Conservation (phyloP, 1,140 invertebrate genomes). For the Pseudachorutes palmiensis region DNA sequence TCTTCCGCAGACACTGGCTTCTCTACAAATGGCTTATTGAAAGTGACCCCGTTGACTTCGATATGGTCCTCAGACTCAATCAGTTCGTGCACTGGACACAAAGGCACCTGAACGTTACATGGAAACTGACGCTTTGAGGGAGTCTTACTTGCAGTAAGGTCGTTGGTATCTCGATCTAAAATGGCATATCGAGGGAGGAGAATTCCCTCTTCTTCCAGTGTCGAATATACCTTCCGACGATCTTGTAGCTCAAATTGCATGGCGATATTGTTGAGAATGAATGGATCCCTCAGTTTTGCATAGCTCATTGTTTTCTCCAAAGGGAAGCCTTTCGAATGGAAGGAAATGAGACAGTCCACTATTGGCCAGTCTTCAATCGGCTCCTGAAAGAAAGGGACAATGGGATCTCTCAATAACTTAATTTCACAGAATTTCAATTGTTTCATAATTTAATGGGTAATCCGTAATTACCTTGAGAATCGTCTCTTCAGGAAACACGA, state of each 20-base stretch:
- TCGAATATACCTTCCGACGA: constrained; percentile 87
- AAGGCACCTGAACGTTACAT: neutral
- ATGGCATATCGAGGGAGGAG: constrained; percentile 97
- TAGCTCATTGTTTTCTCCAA: constrained; percentile 97
- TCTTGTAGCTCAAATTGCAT: constrained; percentile 96
- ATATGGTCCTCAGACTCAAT: constrained; percentile 98
- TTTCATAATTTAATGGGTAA: neutral
- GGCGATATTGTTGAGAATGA: constrained; percentile 95
- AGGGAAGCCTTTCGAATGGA: constrained; percentile 95
- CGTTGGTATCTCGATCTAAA: constrained; percentile 81
- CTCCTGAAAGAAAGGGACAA: constrained; percentile 59
- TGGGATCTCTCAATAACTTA: too few species aligned
- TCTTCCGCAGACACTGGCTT: constrained; percentile 97
- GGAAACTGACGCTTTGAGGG: neutral
- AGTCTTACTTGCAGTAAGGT: constrained; percentile 67
- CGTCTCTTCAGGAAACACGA: constrained; percentile 87
- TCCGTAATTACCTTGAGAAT: constrained; percentile 65
- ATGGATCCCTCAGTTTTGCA: constrained; percentile 84
- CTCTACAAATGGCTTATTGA: constrained; percentile 99
- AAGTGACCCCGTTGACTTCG: constrained; percentile 92
- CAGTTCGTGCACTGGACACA: constrained; percentile 68
- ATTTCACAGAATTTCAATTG: too few species aligned
- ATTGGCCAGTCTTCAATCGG: constrained; percentile 96
- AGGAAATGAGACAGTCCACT: constrained; percentile 95
- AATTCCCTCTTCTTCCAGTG: constrained; percentile 82